Evolutionary conservation across 2,113 vertebrate species (phyloP), one percentile per base, ranked within the genome.

Genomic region (Scophthalmus maximus): DNA sequence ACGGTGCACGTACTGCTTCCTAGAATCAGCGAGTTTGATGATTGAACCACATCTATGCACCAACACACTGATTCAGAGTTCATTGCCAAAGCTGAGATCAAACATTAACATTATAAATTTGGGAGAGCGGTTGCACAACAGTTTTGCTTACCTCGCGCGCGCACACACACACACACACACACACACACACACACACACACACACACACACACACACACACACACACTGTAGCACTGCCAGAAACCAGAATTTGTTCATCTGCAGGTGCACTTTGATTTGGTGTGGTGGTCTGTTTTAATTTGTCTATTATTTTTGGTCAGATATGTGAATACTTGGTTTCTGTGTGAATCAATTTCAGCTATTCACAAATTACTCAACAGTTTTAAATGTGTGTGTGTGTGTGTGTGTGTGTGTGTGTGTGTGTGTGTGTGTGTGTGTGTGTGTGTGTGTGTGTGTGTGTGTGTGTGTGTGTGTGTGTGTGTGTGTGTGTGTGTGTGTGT

Each of bases 101-200:
- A 18, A 40, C 47, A 38, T 34, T 51, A 50, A 56, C 29, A 25
- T 49, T 26, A 69, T n/a, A 23, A 58, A 15, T 70, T 64, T 66
- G 26, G 6, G 64, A 6, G 14, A 18, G 3, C 32, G 23, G 15
- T 64, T 76, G 11, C 47, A 3, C 23, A 57, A 49, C 22, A 25
- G 18, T 27, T 44, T 34, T n/a, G n/a, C n/a, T n/a, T n/a, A n/a
- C 14, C 3, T 9, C 38, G 17, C 38, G 5, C 10, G 9, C 32
- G 9, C 32, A 34, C 38, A 42, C 38, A 42, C 38, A 18, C 22
- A 20, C 4, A 53, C 47, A 47, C 23, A 27, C 23, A 29, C 51
- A 29, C 30, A 15, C 3, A 5, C 38, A 42, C 38, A 6, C 10
- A 34, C 32, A 34, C 32, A 34, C 38, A 42, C 38, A 42, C 38